Evolutionary conservation across 2,888 invertebrate genomes (phyloP).

Genomic region (Andrena bucephala): DNA sequence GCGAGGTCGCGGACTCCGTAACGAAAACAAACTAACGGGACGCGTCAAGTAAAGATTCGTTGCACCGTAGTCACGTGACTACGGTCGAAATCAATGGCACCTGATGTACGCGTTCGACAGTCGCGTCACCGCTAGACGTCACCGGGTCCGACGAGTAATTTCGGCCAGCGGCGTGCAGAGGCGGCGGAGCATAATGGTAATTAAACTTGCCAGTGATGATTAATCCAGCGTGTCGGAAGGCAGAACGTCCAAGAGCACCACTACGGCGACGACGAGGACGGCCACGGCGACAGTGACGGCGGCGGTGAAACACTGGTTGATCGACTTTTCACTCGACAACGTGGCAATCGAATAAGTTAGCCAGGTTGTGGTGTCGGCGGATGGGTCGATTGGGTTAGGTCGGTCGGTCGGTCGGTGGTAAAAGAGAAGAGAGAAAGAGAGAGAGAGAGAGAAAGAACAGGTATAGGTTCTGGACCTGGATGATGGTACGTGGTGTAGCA

Average conservation of each 20-base stretch:
- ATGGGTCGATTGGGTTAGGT: conserved; percentile 72
- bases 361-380: conserved; percentile 64
- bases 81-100: conserved; percentile 49
- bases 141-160: background rate
- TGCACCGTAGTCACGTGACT: conserved; percentile 48
- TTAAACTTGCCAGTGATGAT: conserved; percentile 72
- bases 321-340: conserved; percentile 70
- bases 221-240: conserved; percentile 61
- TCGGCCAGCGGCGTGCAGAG: background rate
- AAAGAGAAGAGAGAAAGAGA: conserved; percentile 67
- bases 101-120: background rate
- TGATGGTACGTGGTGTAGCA: conserved; percentile 83
- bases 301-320: conserved; percentile 64
- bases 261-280: conserved; percentile 43
- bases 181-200: background rate
- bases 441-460: conserved; percentile 74
- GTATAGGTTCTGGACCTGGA: conserved; percentile 82
- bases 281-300: conserved; percentile 48
- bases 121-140: background rate
- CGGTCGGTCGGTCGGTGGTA: conserved; percentile 70
- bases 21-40: background rate
- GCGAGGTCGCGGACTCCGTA: background rate
- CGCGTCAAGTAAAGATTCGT: conserved; percentile 13
- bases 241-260: conserved; percentile 49
- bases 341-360: conserved; percentile 67